Evolutionary conservation across 2,113 vertebrate genomes (phyloP).

Genomic region (Penelope pileata): DNA sequence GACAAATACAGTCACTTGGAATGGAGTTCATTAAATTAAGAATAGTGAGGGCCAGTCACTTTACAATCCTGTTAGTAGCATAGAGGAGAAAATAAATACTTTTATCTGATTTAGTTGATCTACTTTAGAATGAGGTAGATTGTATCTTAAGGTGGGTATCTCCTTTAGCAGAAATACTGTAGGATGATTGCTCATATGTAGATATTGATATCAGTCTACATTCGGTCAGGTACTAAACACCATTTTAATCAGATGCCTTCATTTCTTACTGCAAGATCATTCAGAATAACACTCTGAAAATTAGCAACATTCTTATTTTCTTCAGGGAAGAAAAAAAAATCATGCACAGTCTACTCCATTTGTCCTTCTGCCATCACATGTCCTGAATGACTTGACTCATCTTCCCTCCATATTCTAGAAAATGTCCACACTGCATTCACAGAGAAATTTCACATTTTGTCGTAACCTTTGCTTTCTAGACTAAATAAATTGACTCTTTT

Average conservation of each 20-base stretch:
- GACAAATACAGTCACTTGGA: neutral
- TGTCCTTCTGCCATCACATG: neutral
- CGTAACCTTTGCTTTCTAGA: neutral
- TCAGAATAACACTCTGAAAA: neutral
- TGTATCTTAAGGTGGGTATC: neutral
- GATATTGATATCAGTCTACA: neutral
- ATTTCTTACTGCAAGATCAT: neutral
- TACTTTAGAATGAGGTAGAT: neutral
- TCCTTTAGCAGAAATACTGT: neutral
- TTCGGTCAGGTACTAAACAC: neutral
- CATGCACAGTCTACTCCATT: neutral
- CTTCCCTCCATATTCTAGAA: neutral
- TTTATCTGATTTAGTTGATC: neutral
- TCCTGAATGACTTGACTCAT: neutral
- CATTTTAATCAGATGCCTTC: neutral
- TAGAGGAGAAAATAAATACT: neutral
- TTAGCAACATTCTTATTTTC: neutral
- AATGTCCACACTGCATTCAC: neutral
- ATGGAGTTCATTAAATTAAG: neutral
- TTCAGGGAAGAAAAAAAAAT: neutral
- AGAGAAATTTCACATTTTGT: neutral
- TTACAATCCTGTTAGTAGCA: accelerated
- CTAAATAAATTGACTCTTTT: neutral
- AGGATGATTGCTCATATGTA: neutral
- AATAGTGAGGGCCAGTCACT: neutral